Evolutionary conservation across 2,797 vertebrate species (phyloP).

Genomic region (Hemitrygon akajei): DNA sequence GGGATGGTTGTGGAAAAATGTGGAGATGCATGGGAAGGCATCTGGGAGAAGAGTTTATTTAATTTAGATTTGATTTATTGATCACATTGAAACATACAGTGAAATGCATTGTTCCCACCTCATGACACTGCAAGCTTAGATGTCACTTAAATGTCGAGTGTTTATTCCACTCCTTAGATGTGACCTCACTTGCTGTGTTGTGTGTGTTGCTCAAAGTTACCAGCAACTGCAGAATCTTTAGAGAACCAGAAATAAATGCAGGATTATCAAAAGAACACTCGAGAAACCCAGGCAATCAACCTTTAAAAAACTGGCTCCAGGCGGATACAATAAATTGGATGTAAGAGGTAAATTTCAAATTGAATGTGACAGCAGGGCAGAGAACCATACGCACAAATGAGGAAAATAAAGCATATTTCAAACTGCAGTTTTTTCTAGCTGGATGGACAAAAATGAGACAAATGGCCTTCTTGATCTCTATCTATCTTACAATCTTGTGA

Average conservation of each 20-base stretch:
- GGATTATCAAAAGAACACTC: neutral
- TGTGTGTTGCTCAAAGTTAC: too few relatives aligned
- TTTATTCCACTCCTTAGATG: too few relatives aligned
- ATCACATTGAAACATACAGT: too few relatives aligned
- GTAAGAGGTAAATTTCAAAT: conserved; percentile 3
- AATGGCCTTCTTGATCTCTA: conserved; percentile 7
- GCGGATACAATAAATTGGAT: neutral
- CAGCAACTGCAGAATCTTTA: too few relatives aligned
- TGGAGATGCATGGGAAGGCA: neutral
- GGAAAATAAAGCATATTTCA: neutral
- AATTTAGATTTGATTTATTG: too few relatives aligned
- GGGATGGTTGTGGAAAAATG: neutral
- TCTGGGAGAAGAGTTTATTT: neutral
- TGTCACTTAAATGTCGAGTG: too few relatives aligned
- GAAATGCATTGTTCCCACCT: neutral
- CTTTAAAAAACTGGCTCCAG: neutral
- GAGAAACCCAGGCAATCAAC: neutral
- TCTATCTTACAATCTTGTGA: conserved; percentile 11
- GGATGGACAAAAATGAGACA: neutral
- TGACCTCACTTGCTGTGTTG: too few relatives aligned
- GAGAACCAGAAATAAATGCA: neutral
- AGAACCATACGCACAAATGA: neutral
- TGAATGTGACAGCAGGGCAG: neutral
- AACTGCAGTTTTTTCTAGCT: too few relatives aligned
- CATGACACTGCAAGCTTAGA: neutral